A percentile compares a stretch with the other conserved stretches of the same genome.
These are phyloP conservation scores for Chymomyza amoena DNA, from an alignment of 2,888 invertebrate species.

Conservation along the genomic window DNA sequence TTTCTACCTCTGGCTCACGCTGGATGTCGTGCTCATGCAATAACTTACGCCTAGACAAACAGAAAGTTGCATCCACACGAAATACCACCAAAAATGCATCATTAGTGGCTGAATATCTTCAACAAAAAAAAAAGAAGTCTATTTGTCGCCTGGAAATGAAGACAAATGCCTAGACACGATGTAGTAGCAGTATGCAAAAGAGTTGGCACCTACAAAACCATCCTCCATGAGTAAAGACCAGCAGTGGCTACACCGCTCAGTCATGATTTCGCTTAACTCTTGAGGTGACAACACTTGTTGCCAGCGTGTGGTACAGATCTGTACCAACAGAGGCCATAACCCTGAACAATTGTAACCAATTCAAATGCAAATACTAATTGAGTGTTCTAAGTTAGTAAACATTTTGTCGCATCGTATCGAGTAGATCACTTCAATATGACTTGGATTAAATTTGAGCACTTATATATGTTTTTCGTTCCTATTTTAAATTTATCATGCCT, in stretches of 20 bases:
- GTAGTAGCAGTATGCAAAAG: conserved; percentile 65
- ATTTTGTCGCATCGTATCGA: too few relatives aligned
- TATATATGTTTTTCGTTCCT: too few relatives aligned
- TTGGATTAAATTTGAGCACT: too few relatives aligned
- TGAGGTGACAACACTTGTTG: conserved; percentile 59
- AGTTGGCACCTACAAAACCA: conserved; percentile 46
- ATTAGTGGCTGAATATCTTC: conserved; percentile 73
- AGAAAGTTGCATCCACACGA: conserved; percentile 63
- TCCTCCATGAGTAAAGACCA: not conserved
- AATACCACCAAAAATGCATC: conserved; percentile 72
- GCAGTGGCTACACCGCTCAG: not conserved
- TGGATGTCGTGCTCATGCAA: conserved; percentile 20
- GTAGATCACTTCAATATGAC: too few relatives aligned
- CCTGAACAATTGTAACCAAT: conserved; percentile 40
- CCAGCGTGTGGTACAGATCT: conserved; percentile 66
- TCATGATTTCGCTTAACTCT: not conserved
- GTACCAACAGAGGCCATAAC: conserved; percentile 26
- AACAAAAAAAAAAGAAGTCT: conserved; percentile 47
- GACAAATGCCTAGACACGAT: conserved; percentile 37
- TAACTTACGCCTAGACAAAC: conserved; percentile 27
- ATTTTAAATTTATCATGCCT: too few relatives aligned
- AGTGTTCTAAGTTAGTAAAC: not conserved
- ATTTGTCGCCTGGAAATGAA: conserved; percentile 61
- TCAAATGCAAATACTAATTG: conserved; percentile 58
- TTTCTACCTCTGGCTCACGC: not conserved